Percentiles rank a stretch among this genome's conserved stretches.
Conservation (phyloP, 2,888 invertebrate species). For the Drosophila cracens region DNA sequence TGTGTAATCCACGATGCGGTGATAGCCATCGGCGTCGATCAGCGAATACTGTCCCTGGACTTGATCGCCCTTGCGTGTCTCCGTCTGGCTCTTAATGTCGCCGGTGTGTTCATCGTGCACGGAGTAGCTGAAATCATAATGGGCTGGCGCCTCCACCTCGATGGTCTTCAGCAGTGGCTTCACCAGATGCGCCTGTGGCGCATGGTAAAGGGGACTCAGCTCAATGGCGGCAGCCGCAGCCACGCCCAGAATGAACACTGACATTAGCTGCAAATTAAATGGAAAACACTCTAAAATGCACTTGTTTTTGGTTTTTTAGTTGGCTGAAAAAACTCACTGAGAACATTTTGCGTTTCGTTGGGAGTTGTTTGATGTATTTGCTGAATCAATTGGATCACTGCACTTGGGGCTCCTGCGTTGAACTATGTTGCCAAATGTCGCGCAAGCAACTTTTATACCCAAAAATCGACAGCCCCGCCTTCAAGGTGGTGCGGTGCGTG, state of each 20-base stretch:
- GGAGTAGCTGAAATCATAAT: conserved; percentile 86
- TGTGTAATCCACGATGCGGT: conserved; percentile 86
- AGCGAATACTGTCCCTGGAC: conserved; percentile 86
- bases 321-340: conserved; percentile 39
- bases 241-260: conserved; percentile 74
- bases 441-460: conserved; percentile 82
- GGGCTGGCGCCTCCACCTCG: conserved; percentile 85
- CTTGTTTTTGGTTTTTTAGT: background rate
- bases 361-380: conserved; percentile 31
- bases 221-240: conserved; percentile 81
- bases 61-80: conserved; percentile 86
- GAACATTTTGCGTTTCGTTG: conserved; percentile 57
- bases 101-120: conserved; percentile 86
- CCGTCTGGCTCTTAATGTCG: conserved; percentile 86
- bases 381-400: conserved; percentile 60
- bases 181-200: conserved; percentile 62
- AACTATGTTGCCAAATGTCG: conserved; percentile 82
- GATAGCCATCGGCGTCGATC: conserved; percentile 86
- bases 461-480: conserved; percentile 41
- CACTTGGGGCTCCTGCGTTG: conserved; percentile 82
- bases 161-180: conserved; percentile 80
- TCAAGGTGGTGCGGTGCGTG: conserved; percentile 28
- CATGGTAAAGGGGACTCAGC: conserved; percentile 65
- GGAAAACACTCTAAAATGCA: background rate
- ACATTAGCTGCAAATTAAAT: conserved; percentile 67